A percentile compares a stretch with the other conserved stretches of the same genome.
Conservation (phyloP, 2,113 vertebrate species). For the Pelecanoides urinatrix region DNA sequence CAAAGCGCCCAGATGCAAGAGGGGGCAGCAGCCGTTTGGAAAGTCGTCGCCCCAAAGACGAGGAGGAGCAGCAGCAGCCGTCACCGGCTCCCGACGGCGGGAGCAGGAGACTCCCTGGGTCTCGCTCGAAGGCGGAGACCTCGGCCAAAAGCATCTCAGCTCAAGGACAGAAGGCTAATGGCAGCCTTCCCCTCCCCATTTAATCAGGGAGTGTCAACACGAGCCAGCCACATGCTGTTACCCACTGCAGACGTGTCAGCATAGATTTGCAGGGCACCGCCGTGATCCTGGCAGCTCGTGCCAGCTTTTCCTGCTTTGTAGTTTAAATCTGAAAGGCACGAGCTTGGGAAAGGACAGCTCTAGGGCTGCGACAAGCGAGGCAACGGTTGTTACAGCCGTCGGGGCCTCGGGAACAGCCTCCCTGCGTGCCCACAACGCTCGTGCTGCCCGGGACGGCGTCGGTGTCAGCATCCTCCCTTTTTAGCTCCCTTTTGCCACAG, state of each 20-base stretch:
- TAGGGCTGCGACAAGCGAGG: background rate
- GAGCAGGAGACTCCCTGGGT: background rate
- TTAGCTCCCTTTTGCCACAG: too few species aligned
- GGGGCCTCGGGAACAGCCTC: fast-evolving
- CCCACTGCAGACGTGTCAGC: slow-evolving; percentile 21
- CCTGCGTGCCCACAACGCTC: fast-evolving
- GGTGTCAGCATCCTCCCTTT: fast-evolving
- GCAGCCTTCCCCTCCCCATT: slow-evolving; percentile 40
- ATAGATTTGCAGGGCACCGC: slow-evolving; percentile 7
- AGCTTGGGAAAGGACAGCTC: background rate
- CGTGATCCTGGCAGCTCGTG: background rate
- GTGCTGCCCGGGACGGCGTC: fast-evolving
- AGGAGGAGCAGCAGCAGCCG: background rate
- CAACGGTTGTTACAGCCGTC: background rate
- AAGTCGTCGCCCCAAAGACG: background rate
- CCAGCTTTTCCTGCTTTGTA: slow-evolving; percentile 14
- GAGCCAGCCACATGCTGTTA: slow-evolving; percentile 34
- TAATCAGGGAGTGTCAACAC: background rate
- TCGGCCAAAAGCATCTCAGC: background rate
- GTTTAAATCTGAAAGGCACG: background rate
- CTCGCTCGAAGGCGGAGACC: background rate
- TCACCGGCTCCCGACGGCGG: fast-evolving
- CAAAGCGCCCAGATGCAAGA: slow-evolving; percentile 20
- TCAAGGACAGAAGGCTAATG: slow-evolving; percentile 19
- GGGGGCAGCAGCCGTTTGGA: background rate